These are phyloP conservation scores for Cynocephalus volans DNA, from an alignment of 2,113 vertebrate genomes.

Conservation along the genomic window DNA sequence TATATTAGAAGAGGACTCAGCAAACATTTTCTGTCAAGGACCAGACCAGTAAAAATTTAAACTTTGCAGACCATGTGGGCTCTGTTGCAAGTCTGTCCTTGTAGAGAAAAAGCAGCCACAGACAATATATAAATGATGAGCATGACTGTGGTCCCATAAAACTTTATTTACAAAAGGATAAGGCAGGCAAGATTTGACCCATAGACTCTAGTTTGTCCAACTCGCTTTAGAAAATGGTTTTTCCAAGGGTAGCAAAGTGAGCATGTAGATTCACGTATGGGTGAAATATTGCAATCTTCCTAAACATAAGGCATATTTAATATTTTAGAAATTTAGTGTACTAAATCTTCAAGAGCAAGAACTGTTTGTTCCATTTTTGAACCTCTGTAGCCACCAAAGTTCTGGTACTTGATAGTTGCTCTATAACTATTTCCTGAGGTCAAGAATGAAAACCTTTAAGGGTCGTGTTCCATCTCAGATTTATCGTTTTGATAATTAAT, in stretches of 20 bases:
- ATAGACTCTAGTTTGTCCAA: neutral
- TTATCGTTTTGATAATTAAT: neutral
- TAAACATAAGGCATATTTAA: neutral
- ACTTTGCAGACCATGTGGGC: neutral
- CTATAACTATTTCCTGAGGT: neutral
- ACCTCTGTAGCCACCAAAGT: neutral
- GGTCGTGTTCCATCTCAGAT: neutral
- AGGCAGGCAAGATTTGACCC: neutral
- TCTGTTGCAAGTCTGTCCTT: neutral
- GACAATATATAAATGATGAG: neutral
- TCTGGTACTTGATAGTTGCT: neutral
- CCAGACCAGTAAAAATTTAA: neutral
- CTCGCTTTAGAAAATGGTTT: neutral
- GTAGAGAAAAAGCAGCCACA: neutral
- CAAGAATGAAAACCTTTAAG: neutral
- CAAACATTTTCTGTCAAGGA: conserved; percentile 22
- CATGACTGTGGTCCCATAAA: neutral
- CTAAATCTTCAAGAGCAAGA: neutral
- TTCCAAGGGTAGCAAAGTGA: neutral
- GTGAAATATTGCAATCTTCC: neutral
- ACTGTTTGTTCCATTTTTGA: neutral
- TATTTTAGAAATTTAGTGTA: neutral
- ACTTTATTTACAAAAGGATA: conserved; percentile 1
- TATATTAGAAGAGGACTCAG: neutral
- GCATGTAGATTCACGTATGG: neutral